Evolutionary conservation across 2,797 vertebrate genomes (phyloP).

Genomic region (Parambassis ranga): DNA sequence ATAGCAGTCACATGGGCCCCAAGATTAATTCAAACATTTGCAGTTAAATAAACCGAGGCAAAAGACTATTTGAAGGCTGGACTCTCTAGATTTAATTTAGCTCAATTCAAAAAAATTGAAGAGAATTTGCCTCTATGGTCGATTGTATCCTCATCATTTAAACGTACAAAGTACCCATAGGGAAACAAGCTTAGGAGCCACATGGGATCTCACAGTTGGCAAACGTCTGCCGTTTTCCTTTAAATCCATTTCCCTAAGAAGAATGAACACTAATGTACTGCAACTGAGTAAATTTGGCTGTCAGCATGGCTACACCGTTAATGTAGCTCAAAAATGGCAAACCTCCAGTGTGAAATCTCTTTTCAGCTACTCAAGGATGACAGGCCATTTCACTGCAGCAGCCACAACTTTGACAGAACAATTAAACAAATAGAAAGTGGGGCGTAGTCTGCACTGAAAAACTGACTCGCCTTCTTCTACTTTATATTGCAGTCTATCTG

Average conservation of each 20-base stretch:
- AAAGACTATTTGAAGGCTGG: constrained; percentile 22
- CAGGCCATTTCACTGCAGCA: constrained; percentile 56
- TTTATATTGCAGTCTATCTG: not conserved
- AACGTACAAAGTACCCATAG: constrained; percentile 28
- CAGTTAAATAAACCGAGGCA: constrained; percentile 42
- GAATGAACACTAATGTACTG: constrained; percentile 68
- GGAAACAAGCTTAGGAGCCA: constrained; percentile 50
- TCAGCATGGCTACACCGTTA: constrained; percentile 62
- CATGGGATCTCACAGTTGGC: constrained; percentile 42
- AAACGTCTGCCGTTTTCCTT: constrained; percentile 41
- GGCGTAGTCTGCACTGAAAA: not conserved
- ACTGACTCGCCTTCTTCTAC: not conserved
- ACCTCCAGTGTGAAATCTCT: constrained; percentile 69
- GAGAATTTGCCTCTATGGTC: constrained; percentile 31
- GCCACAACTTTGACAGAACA: constrained; percentile 47
- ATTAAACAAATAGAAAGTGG: constrained; percentile 55
- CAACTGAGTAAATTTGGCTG: constrained; percentile 67
- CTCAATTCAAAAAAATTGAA: constrained; percentile 27
- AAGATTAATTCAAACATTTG: constrained; percentile 34
- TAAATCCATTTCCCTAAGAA: constrained; percentile 57
- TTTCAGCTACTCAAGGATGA: constrained; percentile 64
- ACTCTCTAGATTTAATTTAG: constrained; percentile 40
- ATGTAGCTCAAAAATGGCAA: constrained; percentile 74
- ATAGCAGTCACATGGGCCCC: not conserved
- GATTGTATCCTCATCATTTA: constrained; percentile 44